Evolutionary conservation across 2,113 vertebrate species (phyloP), one percentile per base, ranked within the genome.

Genomic region (Heterochromis multidens): DNA sequence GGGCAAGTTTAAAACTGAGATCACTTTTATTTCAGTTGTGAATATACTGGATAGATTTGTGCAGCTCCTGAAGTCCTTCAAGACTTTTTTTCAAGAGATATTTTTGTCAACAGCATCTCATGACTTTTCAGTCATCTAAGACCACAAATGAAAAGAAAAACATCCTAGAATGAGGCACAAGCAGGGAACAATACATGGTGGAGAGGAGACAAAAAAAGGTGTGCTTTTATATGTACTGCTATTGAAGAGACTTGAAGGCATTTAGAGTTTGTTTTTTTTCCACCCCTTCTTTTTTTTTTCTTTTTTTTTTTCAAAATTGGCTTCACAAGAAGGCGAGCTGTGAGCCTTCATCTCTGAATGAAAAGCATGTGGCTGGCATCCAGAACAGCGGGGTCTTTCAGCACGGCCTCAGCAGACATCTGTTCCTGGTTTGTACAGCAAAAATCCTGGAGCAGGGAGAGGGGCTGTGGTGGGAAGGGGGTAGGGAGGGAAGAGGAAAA

Each of bases 301-400:
- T 77, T 74, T 19, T 83, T 87, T 86, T 89, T 82, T 90, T 93
- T 89, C 46, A 40, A 92, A 94, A 91, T 93, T 95, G 95, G 95
- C 95, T 96, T 93, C 94, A 96, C 94, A 95, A 95, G 95, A 95
- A 96, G 94, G 95, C 84, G 89, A 95, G 91, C 94, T 95, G 90
- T 93, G 95, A 95, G 95, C 95, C 96, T 96, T 96, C 95, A 96
- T 97, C 96, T 97, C 95, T 96, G 95, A 97, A 96, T 96, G 96
- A 96, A 95, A 96, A 95, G 95, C 96, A 96, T 96, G 96, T 96
- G 96, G 96, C 95, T 94, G 94, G 83, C 87, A 92, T 96, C 96
- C 96, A 97, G 96, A 96, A 97, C 96, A 97, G 96, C 96, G 94
- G 95, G 95, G 95, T 95, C 96, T 97, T 97, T 96, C 96, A 97